A percentile compares a stretch with the other conserved stretches of the same genome.
Conservation (phyloP, 2,113 vertebrate species). For the Perca schrenkii region DNA sequence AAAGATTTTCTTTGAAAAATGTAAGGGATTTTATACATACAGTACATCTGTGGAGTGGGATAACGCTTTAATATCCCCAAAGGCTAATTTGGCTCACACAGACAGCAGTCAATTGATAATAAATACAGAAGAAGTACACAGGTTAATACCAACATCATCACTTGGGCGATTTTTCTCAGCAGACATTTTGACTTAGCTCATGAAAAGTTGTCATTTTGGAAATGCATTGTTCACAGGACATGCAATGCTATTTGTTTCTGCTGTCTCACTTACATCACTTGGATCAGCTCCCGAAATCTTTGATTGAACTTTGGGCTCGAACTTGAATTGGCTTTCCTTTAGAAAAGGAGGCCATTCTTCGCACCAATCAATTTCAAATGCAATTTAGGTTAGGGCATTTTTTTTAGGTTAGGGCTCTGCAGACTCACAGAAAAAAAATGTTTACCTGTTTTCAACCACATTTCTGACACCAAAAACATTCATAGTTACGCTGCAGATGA, state of each 20-base stretch:
- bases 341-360: not conserved
- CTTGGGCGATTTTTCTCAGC: not conserved
- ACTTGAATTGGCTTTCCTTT: not conserved
- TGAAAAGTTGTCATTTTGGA: not conserved
- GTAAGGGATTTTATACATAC: not conserved
- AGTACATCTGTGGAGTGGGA: not conserved
- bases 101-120: not conserved
- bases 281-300: not conserved
- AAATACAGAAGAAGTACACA: not conserved
- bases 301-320: not conserved
- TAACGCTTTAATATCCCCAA: not conserved
- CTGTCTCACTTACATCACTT: conserved; percentile 1
- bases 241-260: not conserved
- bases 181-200: not conserved
- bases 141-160: not conserved
- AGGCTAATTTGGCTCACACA: not conserved
- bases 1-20: not conserved
- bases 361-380: not conserved
- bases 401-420: not conserved
- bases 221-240: not conserved
- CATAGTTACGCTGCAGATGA: not conserved
- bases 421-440: not conserved
- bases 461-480: not conserved
- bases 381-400: no score
- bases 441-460: not conserved